These are phyloP conservation scores for Castor canadensis DNA, from an alignment of 2,113 vertebrate genomes.

Conservation along the genomic window DNA sequence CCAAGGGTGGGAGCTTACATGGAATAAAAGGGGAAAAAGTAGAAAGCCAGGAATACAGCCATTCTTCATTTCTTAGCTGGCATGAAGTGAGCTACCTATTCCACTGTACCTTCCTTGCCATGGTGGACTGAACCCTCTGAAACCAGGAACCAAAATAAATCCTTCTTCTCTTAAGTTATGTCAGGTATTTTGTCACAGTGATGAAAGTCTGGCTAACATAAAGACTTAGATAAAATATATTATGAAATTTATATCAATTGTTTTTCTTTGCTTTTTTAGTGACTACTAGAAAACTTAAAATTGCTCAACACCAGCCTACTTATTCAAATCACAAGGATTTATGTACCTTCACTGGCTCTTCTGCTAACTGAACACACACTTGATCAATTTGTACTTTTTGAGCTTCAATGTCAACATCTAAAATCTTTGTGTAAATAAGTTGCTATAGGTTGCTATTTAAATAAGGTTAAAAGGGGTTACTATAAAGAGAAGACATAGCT, in stretches of 20 bases:
- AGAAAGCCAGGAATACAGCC: no score
- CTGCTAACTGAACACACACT: neutral
- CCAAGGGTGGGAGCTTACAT: no score
- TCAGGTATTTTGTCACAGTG: no score
- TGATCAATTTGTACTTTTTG: neutral
- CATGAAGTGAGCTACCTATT: no score
- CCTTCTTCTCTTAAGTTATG: no score
- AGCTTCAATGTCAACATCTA: neutral
- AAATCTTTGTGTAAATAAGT: neutral
- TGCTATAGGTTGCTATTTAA: neutral
- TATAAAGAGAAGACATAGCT: neutral
- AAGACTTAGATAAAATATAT: neutral
- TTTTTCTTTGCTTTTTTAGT: neutral
- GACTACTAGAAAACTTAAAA: neutral
- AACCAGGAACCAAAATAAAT: no score
- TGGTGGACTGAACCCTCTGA: no score
- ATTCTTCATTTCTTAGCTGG: no score
- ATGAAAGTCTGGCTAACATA: no score
- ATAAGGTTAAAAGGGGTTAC: neutral
- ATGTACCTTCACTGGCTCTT: accelerated
- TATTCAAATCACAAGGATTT: accelerated
- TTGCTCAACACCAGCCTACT: no score
- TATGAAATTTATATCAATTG: neutral
- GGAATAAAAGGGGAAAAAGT: no score
- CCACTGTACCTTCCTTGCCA: no score